Evolutionary conservation across 1,140 invertebrate genomes (phyloP).

Genomic region (Neotoxoptera formosana): DNA sequence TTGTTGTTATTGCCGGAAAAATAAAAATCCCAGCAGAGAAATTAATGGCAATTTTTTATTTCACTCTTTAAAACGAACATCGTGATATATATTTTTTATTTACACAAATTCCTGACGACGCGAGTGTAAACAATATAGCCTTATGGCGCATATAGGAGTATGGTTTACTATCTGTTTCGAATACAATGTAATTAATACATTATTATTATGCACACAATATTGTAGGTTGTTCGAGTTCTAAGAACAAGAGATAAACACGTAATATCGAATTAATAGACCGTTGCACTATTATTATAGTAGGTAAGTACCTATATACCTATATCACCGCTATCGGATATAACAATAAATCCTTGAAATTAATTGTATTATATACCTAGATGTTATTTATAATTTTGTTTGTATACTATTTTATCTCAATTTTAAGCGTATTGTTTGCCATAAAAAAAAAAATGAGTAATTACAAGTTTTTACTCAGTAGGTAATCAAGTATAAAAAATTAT

Average conservation of each 20-base stretch:
- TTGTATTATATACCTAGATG: slow-evolving; percentile 8
- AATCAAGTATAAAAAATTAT: not conserved
- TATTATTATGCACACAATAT: not conserved
- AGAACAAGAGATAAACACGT: slow-evolving; percentile 2
- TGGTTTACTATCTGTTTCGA: not conserved
- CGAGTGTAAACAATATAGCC: not conserved
- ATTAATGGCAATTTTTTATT: not conserved
- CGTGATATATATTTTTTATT: not conserved
- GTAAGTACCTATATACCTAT: not conserved
- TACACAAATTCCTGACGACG: not conserved
- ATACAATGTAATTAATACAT: not conserved
- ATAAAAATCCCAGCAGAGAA: not conserved
- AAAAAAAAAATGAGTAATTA: not conserved
- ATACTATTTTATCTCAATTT: slow-evolving; percentile 1
- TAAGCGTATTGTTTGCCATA: not conserved
- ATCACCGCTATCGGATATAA: not conserved
- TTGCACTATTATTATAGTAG: not conserved
- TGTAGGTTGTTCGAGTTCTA: not conserved
- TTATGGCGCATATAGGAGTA: not conserved
- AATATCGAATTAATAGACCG: slow-evolving; percentile 2
- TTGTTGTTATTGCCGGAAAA: not conserved
- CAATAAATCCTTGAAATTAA: not conserved
- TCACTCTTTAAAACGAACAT: not conserved
- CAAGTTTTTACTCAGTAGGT: not conserved
- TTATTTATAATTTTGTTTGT: not conserved